Base-by-base conservation (phyloP, 2,797 vertebrate genomes). In the Lacerta agilis region DNA sequence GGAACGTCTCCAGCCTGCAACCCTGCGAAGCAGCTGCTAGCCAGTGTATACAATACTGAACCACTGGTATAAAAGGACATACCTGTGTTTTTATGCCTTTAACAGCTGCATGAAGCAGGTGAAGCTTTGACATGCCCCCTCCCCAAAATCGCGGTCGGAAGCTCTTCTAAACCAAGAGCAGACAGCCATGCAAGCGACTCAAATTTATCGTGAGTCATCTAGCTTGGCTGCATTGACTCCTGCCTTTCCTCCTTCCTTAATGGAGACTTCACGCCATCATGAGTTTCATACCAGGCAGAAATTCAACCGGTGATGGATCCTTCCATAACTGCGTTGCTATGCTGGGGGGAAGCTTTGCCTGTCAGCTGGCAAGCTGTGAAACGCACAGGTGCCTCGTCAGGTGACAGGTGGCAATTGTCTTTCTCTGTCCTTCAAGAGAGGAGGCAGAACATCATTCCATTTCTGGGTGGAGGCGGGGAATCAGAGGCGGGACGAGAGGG, bases 381-480 rank as follows among this genome's bases (percentile, higher is more conserved):
- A 18, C 4, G 8, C 36, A 75, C 33, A 41, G 20, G 73, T 9
- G 55, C 3, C n/a, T 58, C 25, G 55, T 20, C 55, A 61, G 49
- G 1, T 11, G 23, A 79, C 55, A 10, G 17, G n/a, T 20, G 33
- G n/a, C 78, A 73, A 61, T n/a, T 0, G 17, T 36, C 17, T 36
- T 2, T 6, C 13, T 3, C 71, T 17, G 36, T 61, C 78, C 55
- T 61, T 58, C n/a, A 20, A 36, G 55, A 36, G 5, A 61, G 9
- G 78, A 49, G n/a, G 49, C 41, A 79, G 15, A 11, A 55, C n/a
- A 79, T 79, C n/a, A 79, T 79, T 33, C 20, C 5, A 58, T 20
- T n/a, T 25, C 7, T 20, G 15, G 43, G 41, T 1, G 3, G 1
- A 3, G 1, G 7, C 2, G 49, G 11, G n/a, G 18, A 1, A 5